phyloP scores from a whole-genome alignment of 1,140 invertebrate species.

The Drosophila mauritiana region DNA sequence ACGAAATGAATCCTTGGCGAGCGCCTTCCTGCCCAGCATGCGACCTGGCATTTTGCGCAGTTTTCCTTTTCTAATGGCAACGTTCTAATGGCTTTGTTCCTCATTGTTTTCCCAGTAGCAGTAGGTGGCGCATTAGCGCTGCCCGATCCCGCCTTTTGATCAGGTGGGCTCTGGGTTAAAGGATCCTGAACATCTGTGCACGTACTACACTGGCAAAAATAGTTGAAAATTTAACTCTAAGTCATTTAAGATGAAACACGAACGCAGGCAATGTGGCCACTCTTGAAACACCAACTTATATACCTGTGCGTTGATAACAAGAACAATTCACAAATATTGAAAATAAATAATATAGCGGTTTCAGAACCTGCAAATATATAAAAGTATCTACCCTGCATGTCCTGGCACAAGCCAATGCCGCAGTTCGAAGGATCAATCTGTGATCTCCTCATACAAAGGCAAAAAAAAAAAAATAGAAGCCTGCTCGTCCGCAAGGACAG shows the following conservation, averaged over 20 bases:
- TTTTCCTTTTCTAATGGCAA: conserved; percentile 37
- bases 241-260: no score
- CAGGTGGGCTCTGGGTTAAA: conserved; percentile 31
- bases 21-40: conserved; percentile 42
- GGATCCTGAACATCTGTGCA: conserved; percentile 22
- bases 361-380: neutral
- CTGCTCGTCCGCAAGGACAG: conserved; percentile 51
- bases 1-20: conserved; percentile 40
- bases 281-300: neutral
- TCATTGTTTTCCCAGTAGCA: conserved; percentile 45
- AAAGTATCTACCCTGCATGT: neutral
- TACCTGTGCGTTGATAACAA: neutral
- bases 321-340: neutral
- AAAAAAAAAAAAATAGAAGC: conserved; percentile 11
- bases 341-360: neutral
- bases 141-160: conserved; percentile 53
- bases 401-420: conserved; percentile 48
- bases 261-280: neutral
- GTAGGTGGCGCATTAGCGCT: conserved; percentile 55
- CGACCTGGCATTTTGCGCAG: conserved; percentile 45
- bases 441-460: conserved; percentile 55
- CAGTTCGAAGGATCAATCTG: conserved; percentile 27
- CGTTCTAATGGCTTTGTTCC: conserved; percentile 3
- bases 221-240: neutral
- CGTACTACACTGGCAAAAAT: conserved; percentile 2